phyloP scores from a whole-genome alignment of 2,888 invertebrate species.

The Nephrocerus scutellatus region DNA sequence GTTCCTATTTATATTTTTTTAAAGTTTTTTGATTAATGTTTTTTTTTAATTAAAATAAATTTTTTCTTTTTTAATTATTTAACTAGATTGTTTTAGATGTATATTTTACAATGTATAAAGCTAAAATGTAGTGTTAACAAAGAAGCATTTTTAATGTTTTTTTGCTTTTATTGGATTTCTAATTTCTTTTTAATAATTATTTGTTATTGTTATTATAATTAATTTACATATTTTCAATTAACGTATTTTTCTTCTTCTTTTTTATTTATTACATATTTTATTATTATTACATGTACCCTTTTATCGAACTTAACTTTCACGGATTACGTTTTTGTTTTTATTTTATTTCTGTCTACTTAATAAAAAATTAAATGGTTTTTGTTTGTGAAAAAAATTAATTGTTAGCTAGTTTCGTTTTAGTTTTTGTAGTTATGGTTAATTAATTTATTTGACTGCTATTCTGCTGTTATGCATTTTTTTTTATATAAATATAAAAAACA shows the following conservation, averaged over 20 bases:
- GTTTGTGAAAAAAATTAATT: slow-evolving; percentile 10
- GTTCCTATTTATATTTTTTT: too few relatives aligned
- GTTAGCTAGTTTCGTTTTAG: slow-evolving; percentile 10
- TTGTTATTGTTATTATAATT: slow-evolving; percentile 4
- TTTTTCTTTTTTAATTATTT: slow-evolving; percentile 25
- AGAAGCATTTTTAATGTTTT: slow-evolving; percentile 36
- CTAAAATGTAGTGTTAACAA: slow-evolving; percentile 42
- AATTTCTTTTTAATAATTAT: slow-evolving; percentile 6
- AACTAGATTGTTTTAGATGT: slow-evolving; percentile 28
- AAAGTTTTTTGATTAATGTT: too few relatives aligned
- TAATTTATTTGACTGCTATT: slow-evolving; percentile 10
- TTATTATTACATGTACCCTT: slow-evolving; percentile 20
- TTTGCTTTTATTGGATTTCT: not conserved
- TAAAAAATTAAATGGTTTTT: slow-evolving; percentile 20
- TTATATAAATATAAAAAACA: slow-evolving; percentile 21
- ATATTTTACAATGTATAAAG: slow-evolving; percentile 36
- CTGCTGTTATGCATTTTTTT: too few relatives aligned
- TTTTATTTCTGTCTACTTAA: slow-evolving; percentile 31
- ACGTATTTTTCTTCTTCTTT: slow-evolving; percentile 17
- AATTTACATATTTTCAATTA: slow-evolving; percentile 13
- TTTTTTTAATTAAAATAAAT: too few relatives aligned
- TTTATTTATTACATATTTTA: not conserved
- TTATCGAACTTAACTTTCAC: slow-evolving; percentile 12
- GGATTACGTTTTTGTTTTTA: slow-evolving; percentile 6
- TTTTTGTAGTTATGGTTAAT: slow-evolving; percentile 13